These are phyloP conservation scores for Phalacrocorax brasilianus DNA, from an alignment of 2,113 vertebrate species.

Conservation along the genomic window DNA sequence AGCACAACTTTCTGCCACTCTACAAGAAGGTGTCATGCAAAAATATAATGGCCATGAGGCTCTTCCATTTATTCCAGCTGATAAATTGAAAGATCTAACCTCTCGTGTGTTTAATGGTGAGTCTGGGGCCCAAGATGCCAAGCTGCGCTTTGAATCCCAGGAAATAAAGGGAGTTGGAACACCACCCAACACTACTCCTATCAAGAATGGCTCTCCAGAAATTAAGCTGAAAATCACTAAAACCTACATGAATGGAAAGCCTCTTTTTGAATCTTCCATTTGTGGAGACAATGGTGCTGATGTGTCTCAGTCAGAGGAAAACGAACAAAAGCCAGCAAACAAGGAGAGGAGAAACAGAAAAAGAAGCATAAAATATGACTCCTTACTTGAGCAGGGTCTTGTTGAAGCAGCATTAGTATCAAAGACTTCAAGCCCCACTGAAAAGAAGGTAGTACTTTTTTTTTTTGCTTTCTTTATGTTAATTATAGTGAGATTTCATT, in stretches of 20 bases:
- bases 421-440: constrained; percentile 56
- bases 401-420: constrained; percentile 65
- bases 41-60: constrained; percentile 87
- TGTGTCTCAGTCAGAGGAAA: constrained; percentile 61
- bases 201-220: constrained; percentile 85
- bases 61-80: constrained; percentile 78
- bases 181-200: constrained; percentile 76
- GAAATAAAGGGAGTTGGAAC: constrained; percentile 83
- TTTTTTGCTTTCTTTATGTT: background rate
- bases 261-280: constrained; percentile 84
- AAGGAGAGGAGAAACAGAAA: constrained; percentile 79
- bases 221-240: constrained; percentile 91
- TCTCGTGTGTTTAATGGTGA: constrained; percentile 92
- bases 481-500: background rate
- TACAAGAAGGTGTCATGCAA: constrained; percentile 88
- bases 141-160: constrained; percentile 79
- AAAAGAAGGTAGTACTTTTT: constrained; percentile 71
- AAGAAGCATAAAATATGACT: constrained; percentile 76
- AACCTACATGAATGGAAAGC: constrained; percentile 86
- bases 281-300: constrained; percentile 80
- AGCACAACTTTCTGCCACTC: constrained; percentile 84
- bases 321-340: constrained; percentile 71
- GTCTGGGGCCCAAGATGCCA: constrained; percentile 80
- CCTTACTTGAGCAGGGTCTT: constrained; percentile 73
- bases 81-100: constrained; percentile 91